Percentiles rank a stretch among this genome's conserved stretches.
These are phyloP conservation scores for Chrysolina americana DNA, from an alignment of 2,888 invertebrate species.

Conservation along the genomic window DNA sequence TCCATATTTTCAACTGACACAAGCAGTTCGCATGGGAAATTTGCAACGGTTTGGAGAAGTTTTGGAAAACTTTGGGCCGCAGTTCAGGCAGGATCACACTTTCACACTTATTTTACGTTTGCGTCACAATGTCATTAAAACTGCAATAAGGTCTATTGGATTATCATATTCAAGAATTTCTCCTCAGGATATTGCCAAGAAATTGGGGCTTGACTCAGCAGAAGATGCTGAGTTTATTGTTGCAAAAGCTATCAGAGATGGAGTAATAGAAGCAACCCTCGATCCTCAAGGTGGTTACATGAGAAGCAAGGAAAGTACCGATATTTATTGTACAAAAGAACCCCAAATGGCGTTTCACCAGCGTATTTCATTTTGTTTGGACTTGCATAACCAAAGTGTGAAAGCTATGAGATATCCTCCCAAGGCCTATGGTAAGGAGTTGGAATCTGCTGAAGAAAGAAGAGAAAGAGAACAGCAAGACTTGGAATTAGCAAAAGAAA, in stretches of 20 bases:
- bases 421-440: slow-evolving; percentile 97
- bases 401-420: slow-evolving; percentile 99
- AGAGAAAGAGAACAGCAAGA: slow-evolving; percentile 98
- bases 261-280: slow-evolving; percentile 97
- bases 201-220: slow-evolving; percentile 93
- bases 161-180: slow-evolving; percentile 97
- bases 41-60: slow-evolving; percentile 95
- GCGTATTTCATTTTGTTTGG: slow-evolving; percentile 96
- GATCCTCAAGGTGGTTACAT: slow-evolving; percentile 97
- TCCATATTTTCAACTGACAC: slow-evolving; percentile 97
- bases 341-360: slow-evolving; percentile 97
- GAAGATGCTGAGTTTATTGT: slow-evolving; percentile 99
- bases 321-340: slow-evolving; percentile 96
- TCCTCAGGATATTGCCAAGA: slow-evolving; percentile 93
- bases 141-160: slow-evolving; percentile 96
- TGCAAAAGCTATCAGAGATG: slow-evolving; percentile 97
- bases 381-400: slow-evolving; percentile 98
- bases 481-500: slow-evolving; percentile 98
- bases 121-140: slow-evolving; percentile 99
- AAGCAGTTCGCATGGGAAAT: slow-evolving; percentile 96
- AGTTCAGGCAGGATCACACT: slow-evolving; percentile 95
- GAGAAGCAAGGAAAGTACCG: slow-evolving; percentile 97
- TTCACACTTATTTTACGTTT: slow-evolving; percentile 95
- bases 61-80: slow-evolving; percentile 89
- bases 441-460: slow-evolving; percentile 97